Percentiles rank a stretch among this genome's conserved stretches.
Conservation (phyloP, 2,797 vertebrate species). For the Antrozous pallidus region DNA sequence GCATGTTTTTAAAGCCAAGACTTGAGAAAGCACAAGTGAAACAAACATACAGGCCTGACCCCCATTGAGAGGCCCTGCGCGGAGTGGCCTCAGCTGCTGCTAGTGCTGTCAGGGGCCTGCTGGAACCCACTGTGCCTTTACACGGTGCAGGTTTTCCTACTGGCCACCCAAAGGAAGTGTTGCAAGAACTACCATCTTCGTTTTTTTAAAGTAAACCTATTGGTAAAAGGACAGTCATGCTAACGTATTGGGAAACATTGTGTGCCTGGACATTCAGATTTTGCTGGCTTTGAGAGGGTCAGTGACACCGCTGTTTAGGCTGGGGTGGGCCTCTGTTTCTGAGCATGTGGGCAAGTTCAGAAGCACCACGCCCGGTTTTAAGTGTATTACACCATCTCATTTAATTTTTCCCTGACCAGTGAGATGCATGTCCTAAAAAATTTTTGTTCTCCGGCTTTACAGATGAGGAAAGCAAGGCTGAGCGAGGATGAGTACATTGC, state of each 20-base stretch:
- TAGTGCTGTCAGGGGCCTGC: accelerated
- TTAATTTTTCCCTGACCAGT: background rate
- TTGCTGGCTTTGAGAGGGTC: background rate
- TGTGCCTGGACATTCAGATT: background rate
- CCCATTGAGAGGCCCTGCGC: accelerated
- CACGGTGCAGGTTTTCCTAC: background rate
- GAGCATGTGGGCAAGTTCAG: background rate
- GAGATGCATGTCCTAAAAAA: background rate
- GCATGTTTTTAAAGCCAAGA: background rate
- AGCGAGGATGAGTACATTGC: background rate
- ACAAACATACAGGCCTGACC: background rate
- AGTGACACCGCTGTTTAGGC: background rate
- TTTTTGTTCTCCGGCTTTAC: background rate
- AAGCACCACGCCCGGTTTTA: background rate
- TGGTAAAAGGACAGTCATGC: background rate
- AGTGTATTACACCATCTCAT: background rate
- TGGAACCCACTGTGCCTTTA: accelerated
- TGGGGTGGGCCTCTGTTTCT: background rate
- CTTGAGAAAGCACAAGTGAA: background rate
- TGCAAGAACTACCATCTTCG: background rate
- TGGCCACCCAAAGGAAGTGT: accelerated
- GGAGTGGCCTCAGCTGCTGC: accelerated
- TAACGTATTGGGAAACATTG: background rate
- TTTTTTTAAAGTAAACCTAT: background rate
- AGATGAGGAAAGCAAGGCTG: background rate